Evolutionary conservation across 2,888 invertebrate species (phyloP).

Genomic region (Yponomeuta evonymella): DNA sequence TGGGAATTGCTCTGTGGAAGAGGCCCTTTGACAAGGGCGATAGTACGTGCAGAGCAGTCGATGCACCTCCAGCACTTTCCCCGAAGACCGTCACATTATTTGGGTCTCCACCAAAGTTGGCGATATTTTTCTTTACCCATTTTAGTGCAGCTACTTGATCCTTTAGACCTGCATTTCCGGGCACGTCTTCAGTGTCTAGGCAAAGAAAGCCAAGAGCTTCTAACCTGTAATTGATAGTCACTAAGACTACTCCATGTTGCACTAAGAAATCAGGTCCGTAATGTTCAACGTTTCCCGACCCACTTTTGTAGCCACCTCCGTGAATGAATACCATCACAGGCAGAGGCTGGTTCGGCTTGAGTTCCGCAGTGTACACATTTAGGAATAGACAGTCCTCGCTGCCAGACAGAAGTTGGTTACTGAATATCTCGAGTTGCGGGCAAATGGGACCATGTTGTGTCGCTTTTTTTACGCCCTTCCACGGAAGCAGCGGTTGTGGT

Average conservation of each 20-base stretch:
- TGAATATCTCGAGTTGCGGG: slow-evolving; percentile 24
- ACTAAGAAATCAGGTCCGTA: slow-evolving; percentile 75
- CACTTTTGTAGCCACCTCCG: slow-evolving; percentile 63
- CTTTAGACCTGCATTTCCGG: slow-evolving; percentile 69
- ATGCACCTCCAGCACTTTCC: slow-evolving; percentile 44
- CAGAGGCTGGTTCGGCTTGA: slow-evolving; percentile 15
- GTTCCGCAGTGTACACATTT: slow-evolving; percentile 26
- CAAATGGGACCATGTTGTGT: slow-evolving; percentile 25
- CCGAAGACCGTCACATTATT: slow-evolving; percentile 42
- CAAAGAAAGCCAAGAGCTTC: slow-evolving; percentile 74
- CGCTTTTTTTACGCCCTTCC: slow-evolving; percentile 25
- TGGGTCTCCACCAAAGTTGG: slow-evolving; percentile 24
- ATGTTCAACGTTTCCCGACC: slow-evolving; percentile 58
- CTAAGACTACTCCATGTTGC: slow-evolving; percentile 66
- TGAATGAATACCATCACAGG: slow-evolving; percentile 28
- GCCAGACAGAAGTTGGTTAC: slow-evolving; percentile 21
- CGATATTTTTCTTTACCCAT: slow-evolving; percentile 19
- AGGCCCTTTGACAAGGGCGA: slow-evolving; percentile 29
- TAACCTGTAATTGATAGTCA: slow-evolving; percentile 73
- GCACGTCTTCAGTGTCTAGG: slow-evolving; percentile 51
- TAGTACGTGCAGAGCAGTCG: slow-evolving; percentile 28
- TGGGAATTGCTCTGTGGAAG: slow-evolving; percentile 28
- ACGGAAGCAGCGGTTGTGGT: slow-evolving; percentile 22
- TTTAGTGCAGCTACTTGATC: slow-evolving; percentile 20
- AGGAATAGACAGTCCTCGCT: slow-evolving; percentile 31